These are phyloP conservation scores for Anseranas semipalmata DNA, from an alignment of 2,113 vertebrate species.

Conservation along the genomic window DNA sequence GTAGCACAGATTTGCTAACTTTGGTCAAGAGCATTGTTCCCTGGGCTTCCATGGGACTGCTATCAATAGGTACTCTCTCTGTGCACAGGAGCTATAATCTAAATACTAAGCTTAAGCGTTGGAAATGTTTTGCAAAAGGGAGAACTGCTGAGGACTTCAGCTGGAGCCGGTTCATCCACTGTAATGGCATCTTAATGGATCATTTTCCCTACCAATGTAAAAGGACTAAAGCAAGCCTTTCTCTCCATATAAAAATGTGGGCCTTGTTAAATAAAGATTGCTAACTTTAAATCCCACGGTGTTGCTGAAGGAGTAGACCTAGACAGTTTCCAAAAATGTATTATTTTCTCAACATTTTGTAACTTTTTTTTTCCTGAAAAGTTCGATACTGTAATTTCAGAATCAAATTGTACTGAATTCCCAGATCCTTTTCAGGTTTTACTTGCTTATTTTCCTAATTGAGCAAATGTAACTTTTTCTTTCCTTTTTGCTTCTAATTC, in stretches of 20 bases:
- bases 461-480: not conserved
- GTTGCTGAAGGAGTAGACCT: not conserved
- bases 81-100: not conserved
- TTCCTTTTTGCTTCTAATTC: not conserved
- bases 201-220: not conserved
- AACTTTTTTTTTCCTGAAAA: not conserved
- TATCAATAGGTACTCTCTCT: not conserved
- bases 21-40: not conserved
- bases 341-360: not conserved
- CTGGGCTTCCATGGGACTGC: not conserved
- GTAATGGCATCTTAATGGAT: not conserved
- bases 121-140: not conserved
- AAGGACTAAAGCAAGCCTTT: not conserved
- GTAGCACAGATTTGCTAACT: not conserved
- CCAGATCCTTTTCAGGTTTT: not conserved
- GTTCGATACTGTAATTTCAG: not conserved
- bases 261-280: conserved; percentile 9
- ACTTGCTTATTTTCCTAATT: not conserved
- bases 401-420: not conserved
- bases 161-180: not conserved
- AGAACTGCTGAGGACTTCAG: not conserved
- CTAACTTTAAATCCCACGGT: not conserved
- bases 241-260: not conserved
- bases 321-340: not conserved
- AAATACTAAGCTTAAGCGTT: not conserved